These are phyloP conservation scores for Diorhabda carinulata DNA, from an alignment of 1,140 invertebrate genomes.

Conservation along the genomic window DNA sequence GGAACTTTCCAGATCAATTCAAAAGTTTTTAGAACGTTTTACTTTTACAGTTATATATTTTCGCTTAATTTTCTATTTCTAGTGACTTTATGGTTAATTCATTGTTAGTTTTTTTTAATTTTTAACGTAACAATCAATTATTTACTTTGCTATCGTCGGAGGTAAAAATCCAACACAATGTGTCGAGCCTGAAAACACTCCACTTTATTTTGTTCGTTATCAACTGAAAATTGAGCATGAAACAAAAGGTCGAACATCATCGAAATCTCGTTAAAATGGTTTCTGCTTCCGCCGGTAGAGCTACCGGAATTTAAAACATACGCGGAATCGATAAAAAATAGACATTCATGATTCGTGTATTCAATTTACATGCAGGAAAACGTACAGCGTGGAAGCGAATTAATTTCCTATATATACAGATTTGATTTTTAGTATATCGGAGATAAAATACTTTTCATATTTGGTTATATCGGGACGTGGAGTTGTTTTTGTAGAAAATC, in stretches of 20 bases:
- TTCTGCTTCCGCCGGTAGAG: constrained; percentile 1
- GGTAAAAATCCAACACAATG: not conserved
- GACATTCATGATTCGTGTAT: not conserved
- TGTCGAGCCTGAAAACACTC: not conserved
- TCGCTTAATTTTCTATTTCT: too few relatives aligned
- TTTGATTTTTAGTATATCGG: constrained; percentile 1
- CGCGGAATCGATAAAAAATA: constrained; percentile 1
- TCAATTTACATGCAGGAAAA: not conserved
- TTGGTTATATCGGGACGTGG: too few relatives aligned
- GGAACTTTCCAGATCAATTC: too few relatives aligned
- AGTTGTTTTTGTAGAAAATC: too few relatives aligned
- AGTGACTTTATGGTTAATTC: too few relatives aligned
- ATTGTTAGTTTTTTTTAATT: too few relatives aligned
- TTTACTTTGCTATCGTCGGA: not conserved
- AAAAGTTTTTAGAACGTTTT: too few relatives aligned
- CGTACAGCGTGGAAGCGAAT: not conserved
- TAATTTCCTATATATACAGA: not conserved
- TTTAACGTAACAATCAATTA: not conserved
- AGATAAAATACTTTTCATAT: not conserved
- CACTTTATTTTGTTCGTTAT: not conserved
- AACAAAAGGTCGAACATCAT: not conserved
- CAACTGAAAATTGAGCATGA: not conserved
- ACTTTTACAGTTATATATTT: too few relatives aligned
- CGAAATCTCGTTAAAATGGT: not conserved
- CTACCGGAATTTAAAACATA: not conserved